Conservation (phyloP, 2,797 vertebrate species). For the Rhynchotus rufescens region DNA sequence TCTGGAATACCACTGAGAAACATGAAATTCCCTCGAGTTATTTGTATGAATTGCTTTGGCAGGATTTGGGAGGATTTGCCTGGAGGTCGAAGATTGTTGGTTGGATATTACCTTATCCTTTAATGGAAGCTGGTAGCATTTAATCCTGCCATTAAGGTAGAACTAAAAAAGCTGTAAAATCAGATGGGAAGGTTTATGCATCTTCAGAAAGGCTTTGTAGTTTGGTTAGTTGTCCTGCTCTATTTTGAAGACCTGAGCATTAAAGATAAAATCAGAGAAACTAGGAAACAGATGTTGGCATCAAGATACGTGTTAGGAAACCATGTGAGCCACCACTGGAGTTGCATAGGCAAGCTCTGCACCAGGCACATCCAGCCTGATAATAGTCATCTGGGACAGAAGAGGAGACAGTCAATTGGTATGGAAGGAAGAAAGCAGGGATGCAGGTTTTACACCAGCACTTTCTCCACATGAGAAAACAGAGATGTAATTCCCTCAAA, state of each 20-base stretch:
- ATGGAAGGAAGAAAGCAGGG: background rate
- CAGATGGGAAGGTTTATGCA: background rate
- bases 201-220: background rate
- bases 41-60: background rate
- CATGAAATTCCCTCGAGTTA: background rate
- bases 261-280: background rate
- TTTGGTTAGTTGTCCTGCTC: background rate
- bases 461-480: background rate
- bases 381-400: background rate
- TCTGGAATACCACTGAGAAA: background rate
- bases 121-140: background rate
- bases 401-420: background rate
- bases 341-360: background rate
- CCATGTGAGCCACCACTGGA: accelerated
- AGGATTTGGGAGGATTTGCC: background rate
- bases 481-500: background rate
- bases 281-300: background rate
- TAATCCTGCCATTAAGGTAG: background rate
- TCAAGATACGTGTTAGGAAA: background rate
- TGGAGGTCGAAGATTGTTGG: background rate
- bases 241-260: background rate
- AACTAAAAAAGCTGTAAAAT: background rate
- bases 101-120: background rate
- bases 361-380: background rate
- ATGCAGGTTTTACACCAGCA: background rate